Evolutionary conservation across 2,888 invertebrate genomes (phyloP).

Genomic region (Mesorhabditis spiculigera): DNA sequence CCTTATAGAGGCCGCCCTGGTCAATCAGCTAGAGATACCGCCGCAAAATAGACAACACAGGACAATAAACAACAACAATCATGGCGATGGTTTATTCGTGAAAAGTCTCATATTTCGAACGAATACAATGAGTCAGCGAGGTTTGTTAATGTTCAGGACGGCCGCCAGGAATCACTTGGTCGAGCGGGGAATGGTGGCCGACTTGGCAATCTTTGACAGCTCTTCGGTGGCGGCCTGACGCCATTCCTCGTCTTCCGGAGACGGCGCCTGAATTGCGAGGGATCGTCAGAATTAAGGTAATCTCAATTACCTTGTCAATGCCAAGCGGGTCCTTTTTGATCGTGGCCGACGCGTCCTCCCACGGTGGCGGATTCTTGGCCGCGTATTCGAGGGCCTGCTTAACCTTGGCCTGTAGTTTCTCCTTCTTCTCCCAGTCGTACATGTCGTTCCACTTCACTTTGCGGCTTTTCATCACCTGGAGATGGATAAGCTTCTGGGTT

Average conservation of each 20-base stretch:
- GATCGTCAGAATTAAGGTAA: background rate
- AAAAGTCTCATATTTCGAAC: no score
- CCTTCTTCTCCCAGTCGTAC: slow-evolving; percentile 2
- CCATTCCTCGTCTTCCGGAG: background rate
- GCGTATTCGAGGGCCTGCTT: background rate
- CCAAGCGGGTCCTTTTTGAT: background rate
- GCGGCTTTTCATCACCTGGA: background rate
- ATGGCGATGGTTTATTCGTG: no score
- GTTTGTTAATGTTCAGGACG: no score
- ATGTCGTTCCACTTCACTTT: background rate
- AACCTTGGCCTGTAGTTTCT: background rate
- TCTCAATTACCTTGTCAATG: slow-evolving; percentile 3
- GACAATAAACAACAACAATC: no score
- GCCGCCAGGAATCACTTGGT: no score
- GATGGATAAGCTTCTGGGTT: background rate
- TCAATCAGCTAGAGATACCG: no score
- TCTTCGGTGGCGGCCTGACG: background rate
- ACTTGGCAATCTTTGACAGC: background rate
- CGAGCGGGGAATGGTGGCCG: background rate
- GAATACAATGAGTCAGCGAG: no score
- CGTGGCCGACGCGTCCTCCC: background rate
- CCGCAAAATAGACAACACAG: no score
- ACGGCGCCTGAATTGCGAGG: background rate
- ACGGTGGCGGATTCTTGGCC: background rate
- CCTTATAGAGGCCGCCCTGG: no score